Percentiles rank a stretch among this genome's conserved stretches.
Evolutionary conservation across 2,797 vertebrate species (phyloP).

Genomic region (Fratercula arctica): DNA sequence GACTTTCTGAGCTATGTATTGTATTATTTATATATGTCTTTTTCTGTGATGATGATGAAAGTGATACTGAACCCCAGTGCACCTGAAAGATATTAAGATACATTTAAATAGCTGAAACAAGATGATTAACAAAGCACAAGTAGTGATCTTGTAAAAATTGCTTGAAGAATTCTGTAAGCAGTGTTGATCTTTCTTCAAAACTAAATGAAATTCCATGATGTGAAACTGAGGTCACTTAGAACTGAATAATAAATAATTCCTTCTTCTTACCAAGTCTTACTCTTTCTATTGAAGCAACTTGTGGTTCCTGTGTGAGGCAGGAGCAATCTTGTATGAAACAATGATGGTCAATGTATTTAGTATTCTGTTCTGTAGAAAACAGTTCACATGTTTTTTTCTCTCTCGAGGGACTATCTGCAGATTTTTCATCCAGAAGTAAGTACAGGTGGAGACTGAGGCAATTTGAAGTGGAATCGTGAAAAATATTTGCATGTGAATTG

Average conservation of each 20-base stretch:
- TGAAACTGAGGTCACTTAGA: not conserved
- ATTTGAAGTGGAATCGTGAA: not conserved
- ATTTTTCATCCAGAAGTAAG: not conserved
- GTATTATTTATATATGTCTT: slow-evolving; percentile 57
- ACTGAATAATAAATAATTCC: not conserved
- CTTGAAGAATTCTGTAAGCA: not conserved
- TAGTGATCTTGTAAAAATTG: not conserved
- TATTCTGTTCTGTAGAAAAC: not conserved
- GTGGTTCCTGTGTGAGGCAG: not conserved
- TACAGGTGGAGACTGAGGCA: not conserved
- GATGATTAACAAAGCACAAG: not conserved
- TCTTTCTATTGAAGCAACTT: not conserved
- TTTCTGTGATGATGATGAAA: slow-evolving; percentile 10
- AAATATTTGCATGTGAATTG: not conserved
- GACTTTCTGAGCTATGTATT: slow-evolving; percentile 6
- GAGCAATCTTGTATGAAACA: not conserved
- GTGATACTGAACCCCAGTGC: not conserved
- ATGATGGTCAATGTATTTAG: not conserved
- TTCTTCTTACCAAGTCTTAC: not conserved
- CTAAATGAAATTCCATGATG: not conserved
- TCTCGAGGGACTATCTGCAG: not conserved
- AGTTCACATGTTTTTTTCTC: not conserved
- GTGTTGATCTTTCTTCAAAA: not conserved
- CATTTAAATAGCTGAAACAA: not conserved
- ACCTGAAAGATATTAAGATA: not conserved